Evolutionary conservation across 2,797 vertebrate genomes (phyloP), one percentile per base, ranked within the genome.

Genomic region (Pangasius mekongensis): DNA sequence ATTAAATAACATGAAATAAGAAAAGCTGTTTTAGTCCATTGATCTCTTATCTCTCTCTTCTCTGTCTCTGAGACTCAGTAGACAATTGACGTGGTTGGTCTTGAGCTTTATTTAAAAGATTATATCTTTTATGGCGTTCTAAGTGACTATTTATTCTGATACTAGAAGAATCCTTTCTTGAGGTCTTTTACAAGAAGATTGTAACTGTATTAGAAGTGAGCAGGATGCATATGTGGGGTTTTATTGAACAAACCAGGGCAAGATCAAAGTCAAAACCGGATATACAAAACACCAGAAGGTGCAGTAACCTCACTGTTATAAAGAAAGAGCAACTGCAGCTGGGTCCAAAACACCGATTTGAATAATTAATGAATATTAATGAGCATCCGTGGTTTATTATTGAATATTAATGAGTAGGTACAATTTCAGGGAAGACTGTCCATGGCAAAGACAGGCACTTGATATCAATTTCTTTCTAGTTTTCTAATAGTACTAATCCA

Each of bases 1-100:
- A n/a, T 24, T 47, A 88, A 84, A 87, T 82, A 39, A 71, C 58
- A 1, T 69, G 7, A 74, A 77, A 62, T 36, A 47, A 71, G 39
- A 30, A 5, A 66, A 52, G 14, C 33, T 22, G n/a, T 20, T 84
- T 43, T 39, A 43, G 52, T 69, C 36, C 52, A 80, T 81, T 18
- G 22, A 71, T 67, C 83, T 43, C 74, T 69, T 67, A 84, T 64
- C 74, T 69, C 60, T 60, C 58, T 54, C 14, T 54, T 69, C 49
- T 47, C 33, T 33, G 24, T 54, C 83, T 69, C 49, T 80, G 47
- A 30, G 27, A 80, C 73, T 71, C 33, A 33, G 52, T n/a, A n/a
- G 87, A 67, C 66, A 84, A 69, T 54, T 66, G n/a, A 77, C 36
- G 27, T 43, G 16, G n/a, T 20, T 27, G 49, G 20, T 33, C 11